A percentile compares a stretch with the other conserved stretches of the same genome.
Conservation (phyloP, 2,888 invertebrate species). For the Drosophila melanocephala region DNA sequence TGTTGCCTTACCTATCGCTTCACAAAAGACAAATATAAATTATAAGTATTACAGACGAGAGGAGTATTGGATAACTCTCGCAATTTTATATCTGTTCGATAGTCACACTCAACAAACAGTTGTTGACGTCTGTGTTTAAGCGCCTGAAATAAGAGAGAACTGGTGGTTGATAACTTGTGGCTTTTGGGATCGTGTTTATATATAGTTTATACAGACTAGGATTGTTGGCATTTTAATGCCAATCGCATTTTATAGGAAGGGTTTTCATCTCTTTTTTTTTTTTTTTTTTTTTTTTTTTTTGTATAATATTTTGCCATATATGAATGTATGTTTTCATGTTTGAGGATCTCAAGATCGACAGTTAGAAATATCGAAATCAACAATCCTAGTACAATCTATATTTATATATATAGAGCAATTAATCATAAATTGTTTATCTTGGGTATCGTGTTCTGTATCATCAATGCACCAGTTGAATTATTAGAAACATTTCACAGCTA, state of each 20-base stretch:
- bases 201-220: slow-evolving; percentile 42
- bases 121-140: slow-evolving; percentile 83
- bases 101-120: slow-evolving; percentile 72
- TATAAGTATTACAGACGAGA: slow-evolving; percentile 60
- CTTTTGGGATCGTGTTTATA: slow-evolving; percentile 86
- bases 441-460: slow-evolving; percentile 55
- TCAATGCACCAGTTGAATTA: slow-evolving; percentile 80
- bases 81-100: slow-evolving; percentile 72
- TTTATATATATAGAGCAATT: slow-evolving; percentile 25
- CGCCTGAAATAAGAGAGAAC: slow-evolving; percentile 94
- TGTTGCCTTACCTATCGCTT: slow-evolving; percentile 85
- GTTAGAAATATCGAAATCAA: slow-evolving; percentile 25
- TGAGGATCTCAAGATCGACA: slow-evolving; percentile 5
- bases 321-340: background rate
- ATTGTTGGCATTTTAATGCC: slow-evolving; percentile 38
- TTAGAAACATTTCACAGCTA: slow-evolving; percentile 58
- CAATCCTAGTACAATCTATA: slow-evolving; percentile 45
- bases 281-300: background rate
- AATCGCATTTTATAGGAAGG: background rate
- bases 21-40: slow-evolving; percentile 72
- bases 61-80: slow-evolving; percentile 53
- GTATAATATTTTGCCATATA: background rate
- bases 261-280: background rate
- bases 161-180: slow-evolving; percentile 91
- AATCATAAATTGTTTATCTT: slow-evolving; percentile 43